Evolutionary conservation across 2,113 vertebrate genomes (phyloP).

Genomic region (Podarcis cretensis): DNA sequence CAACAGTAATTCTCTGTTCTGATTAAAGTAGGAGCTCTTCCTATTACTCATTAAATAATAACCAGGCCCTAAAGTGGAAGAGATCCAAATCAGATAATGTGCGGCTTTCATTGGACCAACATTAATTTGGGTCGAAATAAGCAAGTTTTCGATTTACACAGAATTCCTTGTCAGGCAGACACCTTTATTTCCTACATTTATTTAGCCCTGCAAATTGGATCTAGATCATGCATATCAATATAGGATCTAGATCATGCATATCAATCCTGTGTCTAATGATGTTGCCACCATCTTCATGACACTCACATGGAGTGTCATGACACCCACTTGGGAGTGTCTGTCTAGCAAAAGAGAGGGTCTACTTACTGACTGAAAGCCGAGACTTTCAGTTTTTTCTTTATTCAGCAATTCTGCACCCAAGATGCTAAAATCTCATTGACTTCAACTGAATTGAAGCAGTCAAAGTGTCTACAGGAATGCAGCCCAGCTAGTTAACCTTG

Average conservation of each 20-base stretch:
- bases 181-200: not conserved
- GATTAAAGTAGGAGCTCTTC: not conserved
- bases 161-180: not conserved
- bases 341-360: not conserved
- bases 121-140: not conserved
- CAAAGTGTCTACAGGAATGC: not conserved
- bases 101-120: not conserved
- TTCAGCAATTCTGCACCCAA: not conserved
- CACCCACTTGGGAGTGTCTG: not conserved
- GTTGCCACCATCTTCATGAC: not conserved
- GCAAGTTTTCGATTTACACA: not conserved
- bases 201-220: rapidly evolving
- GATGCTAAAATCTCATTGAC: not conserved
- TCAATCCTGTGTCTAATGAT: not conserved
- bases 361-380: not conserved
- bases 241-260: not conserved
- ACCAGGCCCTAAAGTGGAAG: not conserved
- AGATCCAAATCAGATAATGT: not conserved
- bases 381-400: not conserved
- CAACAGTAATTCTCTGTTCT: not conserved
- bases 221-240: not conserved
- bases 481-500: not conserved
- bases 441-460: not conserved
- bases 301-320: not conserved
- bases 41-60: not conserved